phyloP scores from a whole-genome alignment of 2,888 invertebrate genomes.

The Dasypolia templi region DNA sequence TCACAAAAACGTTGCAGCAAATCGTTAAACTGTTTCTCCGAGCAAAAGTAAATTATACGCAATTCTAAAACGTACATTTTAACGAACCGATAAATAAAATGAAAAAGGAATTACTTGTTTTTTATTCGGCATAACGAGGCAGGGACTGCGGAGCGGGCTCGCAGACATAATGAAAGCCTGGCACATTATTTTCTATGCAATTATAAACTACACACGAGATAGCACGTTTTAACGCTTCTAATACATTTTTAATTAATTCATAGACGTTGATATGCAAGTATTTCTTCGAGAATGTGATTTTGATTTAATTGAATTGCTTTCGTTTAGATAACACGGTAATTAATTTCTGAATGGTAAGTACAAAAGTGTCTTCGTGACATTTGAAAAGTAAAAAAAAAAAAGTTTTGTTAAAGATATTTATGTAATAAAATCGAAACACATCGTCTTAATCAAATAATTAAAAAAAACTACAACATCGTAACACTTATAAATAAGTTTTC shows the following conservation, averaged over 20 bases:
- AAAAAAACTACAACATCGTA: no score
- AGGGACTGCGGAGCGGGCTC: slow-evolving; percentile 66
- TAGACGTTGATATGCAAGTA: slow-evolving; percentile 45
- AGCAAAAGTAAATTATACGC: slow-evolving; percentile 38
- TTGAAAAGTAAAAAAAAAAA: no score
- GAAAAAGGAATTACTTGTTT: slow-evolving; percentile 41
- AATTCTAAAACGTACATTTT: slow-evolving; percentile 53
- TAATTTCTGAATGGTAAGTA: neutral
- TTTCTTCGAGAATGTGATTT: slow-evolving; percentile 40
- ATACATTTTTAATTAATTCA: slow-evolving; percentile 63
- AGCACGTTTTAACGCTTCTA: slow-evolving; percentile 63
- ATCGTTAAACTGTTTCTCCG: slow-evolving; percentile 21
- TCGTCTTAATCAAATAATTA: no score
- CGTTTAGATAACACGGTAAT: no score
- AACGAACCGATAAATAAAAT: slow-evolving; percentile 61
- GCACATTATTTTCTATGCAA: slow-evolving; percentile 82
- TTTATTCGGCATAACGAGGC: slow-evolving; percentile 67
- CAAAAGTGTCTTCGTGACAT: no score
- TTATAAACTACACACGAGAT: slow-evolving; percentile 69
- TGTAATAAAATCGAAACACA: neutral
- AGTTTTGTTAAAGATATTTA: neutral
- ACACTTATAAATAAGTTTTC: no score
- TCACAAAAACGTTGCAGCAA: slow-evolving; percentile 25
- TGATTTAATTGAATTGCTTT: slow-evolving; percentile 14
- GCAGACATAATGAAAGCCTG: slow-evolving; percentile 82